Evolutionary conservation across 2,888 invertebrate genomes (phyloP).

Genomic region (Eudasyphora cyanicolor): DNA sequence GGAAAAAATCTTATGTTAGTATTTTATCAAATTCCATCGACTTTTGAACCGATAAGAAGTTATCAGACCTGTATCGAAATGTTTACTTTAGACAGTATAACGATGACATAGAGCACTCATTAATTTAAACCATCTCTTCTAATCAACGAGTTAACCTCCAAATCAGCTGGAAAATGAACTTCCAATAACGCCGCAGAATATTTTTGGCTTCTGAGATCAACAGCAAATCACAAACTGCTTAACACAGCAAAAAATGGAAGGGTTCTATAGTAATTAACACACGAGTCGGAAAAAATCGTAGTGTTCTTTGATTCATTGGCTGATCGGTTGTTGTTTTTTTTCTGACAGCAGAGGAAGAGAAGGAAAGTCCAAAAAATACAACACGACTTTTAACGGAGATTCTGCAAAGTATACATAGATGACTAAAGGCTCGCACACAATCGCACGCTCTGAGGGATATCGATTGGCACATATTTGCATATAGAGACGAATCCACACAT

Average conservation of each 20-base stretch:
- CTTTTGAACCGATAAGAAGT: not conserved
- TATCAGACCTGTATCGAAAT: too few relatives aligned
- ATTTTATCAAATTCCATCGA: not conserved
- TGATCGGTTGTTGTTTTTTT: not conserved
- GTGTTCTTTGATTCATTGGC: conserved; percentile 15
- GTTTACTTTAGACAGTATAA: too few relatives aligned
- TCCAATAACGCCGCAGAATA: not conserved
- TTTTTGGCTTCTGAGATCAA: not conserved
- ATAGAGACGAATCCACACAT: too few relatives aligned
- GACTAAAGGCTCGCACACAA: conserved; percentile 13
- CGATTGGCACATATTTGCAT: not conserved
- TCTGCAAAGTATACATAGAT: conserved; percentile 35
- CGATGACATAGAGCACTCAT: too few relatives aligned
- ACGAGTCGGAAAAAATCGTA: not conserved
- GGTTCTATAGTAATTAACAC: conserved; percentile 43
- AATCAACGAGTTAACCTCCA: not conserved
- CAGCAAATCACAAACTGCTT: too few relatives aligned
- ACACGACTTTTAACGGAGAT: conserved; percentile 17
- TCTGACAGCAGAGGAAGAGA: too few relatives aligned
- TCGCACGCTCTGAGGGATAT: not conserved
- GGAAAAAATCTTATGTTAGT: too few relatives aligned
- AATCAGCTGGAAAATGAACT: not conserved
- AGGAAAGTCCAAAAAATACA: conserved; percentile 22
- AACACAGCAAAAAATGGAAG: not conserved
- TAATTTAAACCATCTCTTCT: too few relatives aligned